A percentile compares a stretch with the other conserved stretches of the same genome.
Evolutionary conservation across 2,113 vertebrate genomes (phyloP).

Genomic region (Craseonycteris thonglongyai): DNA sequence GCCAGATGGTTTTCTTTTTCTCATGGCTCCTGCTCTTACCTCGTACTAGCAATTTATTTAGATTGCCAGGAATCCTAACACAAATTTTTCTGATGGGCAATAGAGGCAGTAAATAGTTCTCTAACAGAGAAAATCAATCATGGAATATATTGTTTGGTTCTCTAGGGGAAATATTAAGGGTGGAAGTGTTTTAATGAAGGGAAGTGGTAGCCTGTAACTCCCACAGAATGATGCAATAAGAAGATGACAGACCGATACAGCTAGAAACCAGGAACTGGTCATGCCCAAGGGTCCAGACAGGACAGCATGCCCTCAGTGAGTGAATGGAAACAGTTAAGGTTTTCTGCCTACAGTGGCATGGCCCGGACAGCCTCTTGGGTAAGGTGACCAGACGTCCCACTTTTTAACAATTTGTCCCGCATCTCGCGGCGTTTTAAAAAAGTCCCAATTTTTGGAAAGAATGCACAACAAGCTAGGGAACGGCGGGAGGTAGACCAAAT

Average conservation of each 20-base stretch:
- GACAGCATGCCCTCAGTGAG: rapidly evolving
- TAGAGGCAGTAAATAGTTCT: not conserved
- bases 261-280: not conserved
- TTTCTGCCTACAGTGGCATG: not conserved
- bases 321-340: not conserved
- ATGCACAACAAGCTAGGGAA: too few relatives aligned
- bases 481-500: too few relatives aligned
- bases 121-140: not conserved
- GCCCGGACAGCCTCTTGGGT: not conserved
- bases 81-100: not conserved
- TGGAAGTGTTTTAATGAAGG: not conserved
- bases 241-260: not conserved
- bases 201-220: not conserved
- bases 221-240: not conserved
- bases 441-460: too few relatives aligned
- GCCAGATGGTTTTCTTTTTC: not conserved
- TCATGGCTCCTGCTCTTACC: not conserved
- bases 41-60: not conserved
- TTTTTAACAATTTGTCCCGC: too few relatives aligned
- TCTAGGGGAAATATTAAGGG: not conserved
- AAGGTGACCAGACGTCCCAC: too few relatives aligned
- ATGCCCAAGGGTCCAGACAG: not conserved
- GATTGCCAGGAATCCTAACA: not conserved
- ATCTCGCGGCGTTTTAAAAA: too few relatives aligned
- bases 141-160: not conserved